These are phyloP conservation scores for Brachyrhaphis roseni DNA, from an alignment of 2,797 vertebrate genomes.

Conservation along the genomic window DNA sequence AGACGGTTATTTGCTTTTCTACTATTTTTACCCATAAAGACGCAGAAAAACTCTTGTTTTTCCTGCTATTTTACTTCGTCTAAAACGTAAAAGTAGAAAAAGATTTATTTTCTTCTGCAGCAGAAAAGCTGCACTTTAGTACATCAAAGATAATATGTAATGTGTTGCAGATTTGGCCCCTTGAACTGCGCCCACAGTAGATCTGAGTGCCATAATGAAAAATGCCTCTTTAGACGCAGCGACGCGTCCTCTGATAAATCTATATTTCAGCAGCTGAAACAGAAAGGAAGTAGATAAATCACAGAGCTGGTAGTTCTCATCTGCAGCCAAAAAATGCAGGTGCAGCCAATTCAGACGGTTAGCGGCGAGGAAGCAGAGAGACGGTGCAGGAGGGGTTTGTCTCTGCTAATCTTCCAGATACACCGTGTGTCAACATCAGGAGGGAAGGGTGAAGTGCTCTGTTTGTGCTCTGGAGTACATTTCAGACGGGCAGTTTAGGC, in stretches of 20 bases:
- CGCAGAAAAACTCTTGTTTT: neutral
- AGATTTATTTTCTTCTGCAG: slow-evolving; percentile 28
- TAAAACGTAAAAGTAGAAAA: slow-evolving; percentile 17
- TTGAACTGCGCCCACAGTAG: slow-evolving; percentile 70
- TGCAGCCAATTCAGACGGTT: slow-evolving; percentile 12
- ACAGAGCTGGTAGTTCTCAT: slow-evolving; percentile 4
- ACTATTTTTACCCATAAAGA: neutral
- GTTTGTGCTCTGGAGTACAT: slow-evolving; percentile 4
- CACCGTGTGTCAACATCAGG: slow-evolving; percentile 29
- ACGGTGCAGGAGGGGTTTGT: slow-evolving; percentile 31
- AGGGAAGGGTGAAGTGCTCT: slow-evolving; percentile 8
- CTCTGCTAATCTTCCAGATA: slow-evolving; percentile 48
- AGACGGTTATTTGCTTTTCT: neutral
- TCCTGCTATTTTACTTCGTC: neutral
- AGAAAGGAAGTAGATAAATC: slow-evolving; percentile 54
- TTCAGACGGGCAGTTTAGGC: neutral
- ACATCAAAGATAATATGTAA: slow-evolving; percentile 69
- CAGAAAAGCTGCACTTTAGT: slow-evolving; percentile 36
- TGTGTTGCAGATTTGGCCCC: slow-evolving; percentile 61
- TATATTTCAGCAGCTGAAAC: slow-evolving; percentile 52
- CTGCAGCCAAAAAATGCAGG: slow-evolving; percentile 11
- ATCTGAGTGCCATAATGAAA: slow-evolving; percentile 68
- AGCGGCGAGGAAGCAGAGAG: slow-evolving; percentile 7
- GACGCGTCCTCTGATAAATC: slow-evolving; percentile 64
- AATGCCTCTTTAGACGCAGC: slow-evolving; percentile 46